Evolutionary conservation across 1,140 invertebrate genomes (phyloP), one percentile per base, ranked within the genome.

Genomic region (Mactra quadrangularis): DNA sequence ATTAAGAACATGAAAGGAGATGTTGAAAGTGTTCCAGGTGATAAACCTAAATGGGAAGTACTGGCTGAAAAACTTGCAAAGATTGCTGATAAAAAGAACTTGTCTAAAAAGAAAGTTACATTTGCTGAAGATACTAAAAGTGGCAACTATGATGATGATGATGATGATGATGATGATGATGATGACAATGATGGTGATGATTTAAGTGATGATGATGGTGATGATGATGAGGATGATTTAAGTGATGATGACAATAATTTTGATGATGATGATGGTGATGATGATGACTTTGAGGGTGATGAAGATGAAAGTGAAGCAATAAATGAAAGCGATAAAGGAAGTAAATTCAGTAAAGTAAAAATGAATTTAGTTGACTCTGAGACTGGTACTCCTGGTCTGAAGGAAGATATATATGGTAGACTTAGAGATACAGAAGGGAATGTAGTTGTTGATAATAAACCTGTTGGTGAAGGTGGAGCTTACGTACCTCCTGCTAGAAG

Each of bases 331-430:
- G 52, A 62, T 45, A 78, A 68, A 52, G 75, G 55, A 57, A 68
- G 75, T 33, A n/a, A n/a, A 64, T 22, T 45, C 13, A 3, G 27
- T 31, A 68, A 4, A 47, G 15, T 27, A 15, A 68, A 50, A 50
- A 68, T 38, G 27, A 68, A 68, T n/a, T 47, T 33, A 7, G 27
- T 27, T 22, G 64, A 68, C 1, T 7, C 66, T 76, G 38, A 85
- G 50, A 83, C 88, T 77, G 76, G 88, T 47, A 87, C 92, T 55
- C 84, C 88, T 3, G 86, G 93, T 35, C 35, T 93, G 33, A 97
- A 96, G 95, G 97, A 99, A 94, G 98, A 99, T 94, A 99, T 99
- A 91, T 99, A 99, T 94, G 98, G 98, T 2, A 94, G 97, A 83
- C 94, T 96, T 85, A 94, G 96, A 88, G 96, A 97, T 90, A 95